Percentiles rank a stretch among this genome's conserved stretches.
Conservation (phyloP, 2,113 vertebrate genomes). For the Clupea harengus region DNA sequence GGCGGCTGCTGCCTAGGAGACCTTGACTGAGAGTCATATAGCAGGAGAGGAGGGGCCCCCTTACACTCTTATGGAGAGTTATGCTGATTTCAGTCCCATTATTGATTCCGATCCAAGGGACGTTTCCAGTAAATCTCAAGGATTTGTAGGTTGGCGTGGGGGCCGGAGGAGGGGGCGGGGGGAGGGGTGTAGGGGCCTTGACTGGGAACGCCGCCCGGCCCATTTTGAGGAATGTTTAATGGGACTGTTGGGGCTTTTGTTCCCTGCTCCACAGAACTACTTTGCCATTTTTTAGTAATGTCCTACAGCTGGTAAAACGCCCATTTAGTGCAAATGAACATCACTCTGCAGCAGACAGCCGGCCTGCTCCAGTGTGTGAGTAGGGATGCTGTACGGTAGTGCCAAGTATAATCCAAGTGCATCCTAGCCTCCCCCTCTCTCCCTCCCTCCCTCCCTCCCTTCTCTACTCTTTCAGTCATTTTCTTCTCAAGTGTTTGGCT, state of each 20-base stretch:
- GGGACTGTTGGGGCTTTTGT: constrained; percentile 41
- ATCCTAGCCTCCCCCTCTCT: too few relatives aligned
- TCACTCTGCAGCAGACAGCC: neutral
- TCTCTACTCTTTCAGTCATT: neutral
- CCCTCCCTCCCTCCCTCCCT: neutral
- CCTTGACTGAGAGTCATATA: constrained; percentile 54
- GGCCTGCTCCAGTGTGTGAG: neutral
- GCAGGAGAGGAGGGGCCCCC: constrained; percentile 41
- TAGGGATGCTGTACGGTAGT: neutral
- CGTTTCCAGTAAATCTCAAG: constrained; percentile 52
- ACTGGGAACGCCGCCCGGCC: constrained; percentile 24
- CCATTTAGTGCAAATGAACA: neutral
- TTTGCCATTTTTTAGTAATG: constrained; percentile 13
- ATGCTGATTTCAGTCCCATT: constrained; percentile 48
- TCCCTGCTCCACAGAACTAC: constrained; percentile 29
- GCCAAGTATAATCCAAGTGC: constrained; percentile 5
- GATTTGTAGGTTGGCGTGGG: constrained; percentile 30
- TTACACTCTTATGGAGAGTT: constrained; percentile 35
- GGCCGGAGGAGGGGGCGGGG: neutral
- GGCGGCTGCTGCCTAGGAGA: neutral
- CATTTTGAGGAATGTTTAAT: constrained; percentile 39
- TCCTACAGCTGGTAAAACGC: constrained; percentile 8
- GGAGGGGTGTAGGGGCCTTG: neutral
- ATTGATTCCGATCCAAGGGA: constrained; percentile 46
- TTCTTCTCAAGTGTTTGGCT: constrained; percentile 3